These are phyloP conservation scores for Chiloscyllium plagiosum DNA, from an alignment of 2,113 vertebrate genomes.

Conservation along the genomic window DNA sequence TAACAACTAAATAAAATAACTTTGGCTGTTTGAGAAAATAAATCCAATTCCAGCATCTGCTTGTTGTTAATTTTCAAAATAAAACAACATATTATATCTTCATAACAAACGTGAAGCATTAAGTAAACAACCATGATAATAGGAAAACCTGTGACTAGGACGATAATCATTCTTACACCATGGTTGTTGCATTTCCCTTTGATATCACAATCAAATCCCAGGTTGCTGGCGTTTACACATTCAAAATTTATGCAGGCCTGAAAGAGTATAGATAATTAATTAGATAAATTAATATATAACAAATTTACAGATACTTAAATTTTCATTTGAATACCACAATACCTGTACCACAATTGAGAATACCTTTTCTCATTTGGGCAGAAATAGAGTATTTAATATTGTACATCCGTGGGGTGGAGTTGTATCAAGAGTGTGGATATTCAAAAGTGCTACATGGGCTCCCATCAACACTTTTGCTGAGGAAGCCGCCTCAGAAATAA, in stretches of 20 bases:
- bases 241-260: constrained; percentile 66
- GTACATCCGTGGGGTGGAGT: not conserved
- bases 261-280: constrained; percentile 40
- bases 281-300: not conserved
- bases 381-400: not conserved
- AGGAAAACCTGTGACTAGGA: not conserved
- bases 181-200: constrained; percentile 55
- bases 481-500: not conserved
- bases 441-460: not conserved
- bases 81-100: not conserved
- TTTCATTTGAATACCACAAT: not conserved
- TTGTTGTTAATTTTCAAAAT: not conserved
- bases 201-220: constrained; percentile 63
- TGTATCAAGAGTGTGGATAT: not conserved
- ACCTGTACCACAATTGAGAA: not conserved
- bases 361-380: not conserved
- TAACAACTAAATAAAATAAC: not conserved
- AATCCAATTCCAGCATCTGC: not conserved
- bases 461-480: not conserved
- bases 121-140: not conserved
- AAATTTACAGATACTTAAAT: not conserved
- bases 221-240: constrained; percentile 61
- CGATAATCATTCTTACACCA: constrained; percentile 61
- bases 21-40: not conserved
- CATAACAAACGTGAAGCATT: not conserved